Conservation (phyloP, 2,113 vertebrate species). For the Misgurnus anguillicaudatus region DNA sequence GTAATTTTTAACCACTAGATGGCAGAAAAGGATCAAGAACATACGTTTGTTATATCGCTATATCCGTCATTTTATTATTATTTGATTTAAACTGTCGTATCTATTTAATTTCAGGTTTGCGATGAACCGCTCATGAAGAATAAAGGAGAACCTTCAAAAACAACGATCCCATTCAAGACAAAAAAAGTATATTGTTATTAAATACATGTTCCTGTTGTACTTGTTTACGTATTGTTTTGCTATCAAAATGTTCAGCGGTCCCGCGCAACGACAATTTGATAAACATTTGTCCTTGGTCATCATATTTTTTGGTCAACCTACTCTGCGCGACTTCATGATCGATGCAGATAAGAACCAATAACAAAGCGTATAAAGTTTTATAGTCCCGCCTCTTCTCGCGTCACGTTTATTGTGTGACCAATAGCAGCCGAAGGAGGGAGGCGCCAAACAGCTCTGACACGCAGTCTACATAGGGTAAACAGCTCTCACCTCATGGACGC, state of each 20-base stretch:
- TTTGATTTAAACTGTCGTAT: background rate
- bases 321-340: background rate
- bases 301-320: background rate
- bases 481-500: slow-evolving; percentile 46
- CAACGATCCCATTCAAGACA: background rate
- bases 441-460: slow-evolving; percentile 1
- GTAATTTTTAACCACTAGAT: slow-evolving; percentile 10
- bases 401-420: background rate
- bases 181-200: background rate
- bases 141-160: background rate
- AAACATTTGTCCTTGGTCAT: slow-evolving; percentile 2
- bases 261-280: background rate
- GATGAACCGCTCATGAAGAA: background rate
- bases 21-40: background rate
- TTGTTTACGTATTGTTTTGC: background rate
- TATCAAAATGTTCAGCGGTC: too few relatives aligned
- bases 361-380: background rate
- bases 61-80: background rate
- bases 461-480: slow-evolving; percentile 49
- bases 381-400: background rate
- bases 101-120: background rate
- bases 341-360: slow-evolving; percentile 35
- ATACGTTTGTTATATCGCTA: background rate
- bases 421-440: slow-evolving; percentile 9
- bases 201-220: background rate